Percentiles rank a stretch among this genome's conserved stretches.
phyloP scores from a whole-genome alignment of 2,888 invertebrate genomes.

The Drosophila conformis region DNA sequence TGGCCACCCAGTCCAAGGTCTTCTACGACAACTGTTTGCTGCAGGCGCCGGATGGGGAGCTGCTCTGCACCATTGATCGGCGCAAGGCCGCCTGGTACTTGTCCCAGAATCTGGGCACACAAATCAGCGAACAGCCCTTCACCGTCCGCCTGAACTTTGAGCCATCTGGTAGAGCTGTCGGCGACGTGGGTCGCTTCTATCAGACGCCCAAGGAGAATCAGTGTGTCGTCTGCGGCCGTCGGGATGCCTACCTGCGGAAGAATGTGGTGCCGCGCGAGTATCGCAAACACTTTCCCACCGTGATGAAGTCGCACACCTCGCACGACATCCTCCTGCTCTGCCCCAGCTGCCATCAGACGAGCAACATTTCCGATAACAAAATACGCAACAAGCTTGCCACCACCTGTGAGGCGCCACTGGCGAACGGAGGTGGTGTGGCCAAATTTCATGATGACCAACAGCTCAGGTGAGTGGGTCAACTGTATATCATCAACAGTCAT shows the following conservation, averaged over 20 bases:
- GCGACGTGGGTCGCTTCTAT: constrained; percentile 90
- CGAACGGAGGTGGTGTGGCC: constrained; percentile 72
- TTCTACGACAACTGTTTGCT: constrained; percentile 92
- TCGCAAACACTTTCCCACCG: constrained; percentile 90
- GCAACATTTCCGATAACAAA: constrained; percentile 88
- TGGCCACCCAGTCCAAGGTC: constrained; percentile 86
- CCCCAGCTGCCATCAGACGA: constrained; percentile 89
- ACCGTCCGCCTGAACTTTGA: constrained; percentile 91
- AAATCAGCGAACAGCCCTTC: constrained; percentile 86
- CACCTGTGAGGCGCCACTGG: constrained; percentile 88
- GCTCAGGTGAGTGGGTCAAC: constrained; percentile 64
- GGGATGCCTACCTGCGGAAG: constrained; percentile 90
- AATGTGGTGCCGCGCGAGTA: constrained; percentile 94
- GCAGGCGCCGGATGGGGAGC: constrained; percentile 91
- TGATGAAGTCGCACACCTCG: constrained; percentile 92
- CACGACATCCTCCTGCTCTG: constrained; percentile 93
- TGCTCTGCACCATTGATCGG: constrained; percentile 90
- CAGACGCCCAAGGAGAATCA: constrained; percentile 89
- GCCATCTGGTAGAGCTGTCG: constrained; percentile 90
- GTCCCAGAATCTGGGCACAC: constrained; percentile 85
- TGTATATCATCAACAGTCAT: neutral
- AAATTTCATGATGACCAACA: constrained; percentile 84
- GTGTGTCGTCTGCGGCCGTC: constrained; percentile 92
- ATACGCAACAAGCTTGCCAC: constrained; percentile 87
- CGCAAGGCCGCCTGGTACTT: constrained; percentile 90